phyloP scores from a whole-genome alignment of 2,113 vertebrate species.

The Eptesicus fuscus region DNA sequence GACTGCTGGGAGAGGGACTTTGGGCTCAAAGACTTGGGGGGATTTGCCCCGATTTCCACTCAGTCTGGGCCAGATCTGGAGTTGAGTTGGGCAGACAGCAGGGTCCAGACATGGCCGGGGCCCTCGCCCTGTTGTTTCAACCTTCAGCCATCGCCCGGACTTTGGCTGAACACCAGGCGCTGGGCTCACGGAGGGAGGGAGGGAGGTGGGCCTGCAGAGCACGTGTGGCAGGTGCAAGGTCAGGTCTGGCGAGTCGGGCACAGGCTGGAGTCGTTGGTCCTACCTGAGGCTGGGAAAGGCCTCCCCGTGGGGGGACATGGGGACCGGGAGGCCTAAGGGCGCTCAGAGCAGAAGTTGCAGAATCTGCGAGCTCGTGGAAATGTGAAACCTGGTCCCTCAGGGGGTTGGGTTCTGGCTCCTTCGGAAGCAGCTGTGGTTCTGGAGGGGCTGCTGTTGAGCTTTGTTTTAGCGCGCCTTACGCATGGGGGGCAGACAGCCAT shows the following conservation, averaged over 20 bases:
- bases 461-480: background rate
- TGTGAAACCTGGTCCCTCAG: background rate
- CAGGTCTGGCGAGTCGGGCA: background rate
- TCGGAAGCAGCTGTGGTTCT: background rate
- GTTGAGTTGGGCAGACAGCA: background rate
- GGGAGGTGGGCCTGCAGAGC: background rate
- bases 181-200: background rate
- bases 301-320: background rate
- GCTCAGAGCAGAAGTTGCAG: background rate
- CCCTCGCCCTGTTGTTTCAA: background rate
- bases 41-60: background rate
- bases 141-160: background rate
- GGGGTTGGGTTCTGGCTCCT: accelerated
- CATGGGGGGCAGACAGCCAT: no score
- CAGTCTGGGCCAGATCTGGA: background rate
- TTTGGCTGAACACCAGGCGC: background rate
- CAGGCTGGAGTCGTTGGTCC: no score
- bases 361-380: accelerated
- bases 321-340: background rate
- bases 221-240: background rate
- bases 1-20: background rate
- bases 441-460: background rate
- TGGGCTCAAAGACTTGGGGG: background rate
- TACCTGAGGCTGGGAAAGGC: background rate
- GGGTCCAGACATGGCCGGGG: no score